Base-by-base conservation (phyloP, 2,888 invertebrate species). In the Platerodrilus igneus region DNA sequence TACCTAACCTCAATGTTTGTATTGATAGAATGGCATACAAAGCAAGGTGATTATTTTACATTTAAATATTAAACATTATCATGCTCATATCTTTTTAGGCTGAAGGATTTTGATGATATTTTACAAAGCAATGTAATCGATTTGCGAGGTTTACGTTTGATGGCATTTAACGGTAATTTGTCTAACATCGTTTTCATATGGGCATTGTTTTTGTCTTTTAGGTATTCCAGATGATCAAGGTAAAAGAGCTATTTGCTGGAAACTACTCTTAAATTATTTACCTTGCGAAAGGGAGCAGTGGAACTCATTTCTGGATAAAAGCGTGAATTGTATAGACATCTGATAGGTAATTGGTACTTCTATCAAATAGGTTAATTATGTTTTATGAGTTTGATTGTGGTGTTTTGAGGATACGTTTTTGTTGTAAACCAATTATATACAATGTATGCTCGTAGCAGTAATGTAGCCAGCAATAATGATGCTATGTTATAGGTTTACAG, bases 191-290 rank as follows among this genome's bases (percentile, higher is more conserved):
- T 30, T 38, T 9, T 27, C 25, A n/a, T n/a, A 18, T 4, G 11
- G 1, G 6, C 10, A 21, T 18, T 3, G 16, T 36, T 15, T 44
- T 39, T 35, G 44, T 28, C 46, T 60, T 62, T 38, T 56, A 91
- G 92, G 93, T 34, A 83, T 93, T 55, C 92, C 93, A 1, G 92
- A 92, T 63, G 89, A 88, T 54, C 82, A 81, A 51, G 87, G 90
- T 1, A 72, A 83, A 43, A 74, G 94, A 34, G 78, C 93, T 0
- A 63, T 88, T 22, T 88, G 90, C 53, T 95, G 95, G 94, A 88
- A 86, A 69, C 70, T 94, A 11, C 69, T 95, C 31, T 71, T 95
- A 19, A 85, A 89, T 58, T 95, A 94, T 63, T 71, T 95, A 47
- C 89, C 90, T 0, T 67, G 76, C 4, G 77, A 81, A 29, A 80